Percentiles rank a stretch among this genome's conserved stretches.
phyloP scores from a whole-genome alignment of 2,888 invertebrate species.

The Temnothorax rugatulus region DNA sequence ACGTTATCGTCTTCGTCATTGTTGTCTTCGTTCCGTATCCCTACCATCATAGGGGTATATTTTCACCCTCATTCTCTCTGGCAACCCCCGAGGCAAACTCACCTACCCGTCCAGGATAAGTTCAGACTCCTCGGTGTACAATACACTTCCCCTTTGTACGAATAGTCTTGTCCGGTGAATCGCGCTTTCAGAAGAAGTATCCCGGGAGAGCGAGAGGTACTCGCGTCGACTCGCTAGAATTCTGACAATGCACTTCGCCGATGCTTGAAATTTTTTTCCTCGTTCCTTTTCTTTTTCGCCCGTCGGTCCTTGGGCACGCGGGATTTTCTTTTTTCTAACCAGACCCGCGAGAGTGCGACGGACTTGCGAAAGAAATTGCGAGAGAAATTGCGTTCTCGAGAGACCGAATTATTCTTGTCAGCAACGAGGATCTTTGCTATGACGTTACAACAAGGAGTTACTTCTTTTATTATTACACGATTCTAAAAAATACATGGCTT shows the following conservation, averaged over 20 bases:
- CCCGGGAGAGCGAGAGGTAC: slow-evolving; percentile 17
- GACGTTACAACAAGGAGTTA: neutral
- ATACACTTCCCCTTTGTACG: slow-evolving; percentile 41
- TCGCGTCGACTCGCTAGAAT: slow-evolving; percentile 45
- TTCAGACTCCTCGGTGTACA: slow-evolving; percentile 38
- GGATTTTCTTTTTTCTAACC: slow-evolving; percentile 22
- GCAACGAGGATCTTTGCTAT: neutral
- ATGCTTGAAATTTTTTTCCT: slow-evolving; percentile 49
- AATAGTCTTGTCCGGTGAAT: slow-evolving; percentile 50
- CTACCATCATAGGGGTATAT: neutral
- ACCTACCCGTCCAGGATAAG: slow-evolving; percentile 7
- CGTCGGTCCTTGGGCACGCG: slow-evolving; percentile 44
- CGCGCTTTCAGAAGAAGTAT: slow-evolving; percentile 45
- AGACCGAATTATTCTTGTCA: slow-evolving; percentile 42
- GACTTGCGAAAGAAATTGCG: slow-evolving; percentile 29
- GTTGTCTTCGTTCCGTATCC: neutral
- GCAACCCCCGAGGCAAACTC: slow-evolving; percentile 42
- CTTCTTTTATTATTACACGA: neutral
- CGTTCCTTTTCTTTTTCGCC: slow-evolving; percentile 11
- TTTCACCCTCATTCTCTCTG: slow-evolving; percentile 12
- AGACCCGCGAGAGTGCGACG: slow-evolving; percentile 26
- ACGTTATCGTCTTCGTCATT: neutral
- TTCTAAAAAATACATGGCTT: neutral
- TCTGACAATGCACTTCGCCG: slow-evolving; percentile 55
- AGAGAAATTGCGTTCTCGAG: slow-evolving; percentile 35